Evolutionary conservation across 2,888 invertebrate genomes (phyloP), one percentile per base, ranked within the genome.

Genomic region (Ecliptopera silaceata): DNA sequence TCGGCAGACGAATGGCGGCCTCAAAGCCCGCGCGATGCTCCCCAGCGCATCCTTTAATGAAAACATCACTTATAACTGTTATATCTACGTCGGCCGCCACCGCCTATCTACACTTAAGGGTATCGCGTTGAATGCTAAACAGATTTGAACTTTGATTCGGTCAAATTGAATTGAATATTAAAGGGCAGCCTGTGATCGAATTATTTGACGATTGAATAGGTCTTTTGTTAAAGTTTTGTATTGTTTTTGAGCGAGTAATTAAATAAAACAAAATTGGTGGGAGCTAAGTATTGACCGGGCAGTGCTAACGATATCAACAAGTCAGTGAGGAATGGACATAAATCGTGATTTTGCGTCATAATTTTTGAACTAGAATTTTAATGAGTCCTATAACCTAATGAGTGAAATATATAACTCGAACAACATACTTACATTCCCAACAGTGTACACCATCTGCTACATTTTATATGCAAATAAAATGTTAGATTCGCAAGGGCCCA

Each of bases 1-100:
- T 70, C 74, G 76, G 58, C 62, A 66, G 66, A 62, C 79, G 80
- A 82, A 59, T 81, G 76, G 45, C 64, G 64, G 63, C 60, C 59
- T 29, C 47, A 42, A 60, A 57, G 62, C 47, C 49, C 59, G 46
- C 46, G 54, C 49, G 58, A 56, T 56, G 48, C 51, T 58, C 54
- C 46, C 52, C 51, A 56, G 56, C 61, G 58, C 60, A 62, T 58
- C 62, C 56, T 63, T 58, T 58, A 63, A 63, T 63, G 54, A 63
- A 63, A 63, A 64, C 61, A 65, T 61, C 43, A 60, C 59, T 55
- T 63, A 65, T 52, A 61, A 50, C 52, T 49, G 38, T 56, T 53
- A 59, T 60, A 56, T 18, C 12, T 42, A 36, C 22, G 20, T 56
- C 34, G 59, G 52, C 56, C 49, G 55, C 47, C 57, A 51, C 41